Conservation (phyloP, 2,888 invertebrate species). For the Volucella inflata region DNA sequence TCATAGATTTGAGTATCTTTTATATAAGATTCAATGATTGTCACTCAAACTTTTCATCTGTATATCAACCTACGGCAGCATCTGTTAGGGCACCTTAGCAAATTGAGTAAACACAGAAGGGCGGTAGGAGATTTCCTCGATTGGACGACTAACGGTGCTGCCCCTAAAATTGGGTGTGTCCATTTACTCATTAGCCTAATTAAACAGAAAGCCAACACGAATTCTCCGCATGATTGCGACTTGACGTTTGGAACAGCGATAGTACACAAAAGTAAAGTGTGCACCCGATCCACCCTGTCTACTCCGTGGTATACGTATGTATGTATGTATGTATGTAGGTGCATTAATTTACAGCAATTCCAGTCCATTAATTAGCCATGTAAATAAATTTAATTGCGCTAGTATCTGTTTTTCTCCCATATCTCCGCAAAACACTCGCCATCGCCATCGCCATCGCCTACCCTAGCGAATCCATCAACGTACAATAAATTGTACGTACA, state of each 20-base stretch:
- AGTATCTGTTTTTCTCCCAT: conserved; percentile 47
- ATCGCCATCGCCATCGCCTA: background rate
- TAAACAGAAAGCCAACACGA: conserved; percentile 68
- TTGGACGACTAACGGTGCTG: conserved; percentile 28
- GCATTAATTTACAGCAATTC: conserved; percentile 70
- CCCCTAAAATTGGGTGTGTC: conserved; percentile 18
- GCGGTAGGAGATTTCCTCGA: conserved; percentile 1
- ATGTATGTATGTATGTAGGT: conserved; percentile 17
- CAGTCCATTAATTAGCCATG: conserved; percentile 70
- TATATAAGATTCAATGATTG: no score
- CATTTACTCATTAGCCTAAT: conserved; percentile 72
- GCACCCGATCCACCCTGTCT: conserved; percentile 23
- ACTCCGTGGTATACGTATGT: background rate
- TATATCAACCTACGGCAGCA: background rate
- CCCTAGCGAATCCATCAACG: conserved; percentile 44
- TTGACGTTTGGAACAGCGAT: conserved; percentile 66
- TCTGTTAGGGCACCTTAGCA: conserved; percentile 17
- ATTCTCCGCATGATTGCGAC: conserved; percentile 69
- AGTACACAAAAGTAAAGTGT: conserved; percentile 62
- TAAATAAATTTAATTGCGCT: conserved; percentile 74
- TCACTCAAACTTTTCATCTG: no score
- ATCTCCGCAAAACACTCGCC: conserved; percentile 14
- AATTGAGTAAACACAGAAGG: background rate
- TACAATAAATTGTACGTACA: background rate
- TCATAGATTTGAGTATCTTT: no score